Evolutionary conservation across 2,888 invertebrate species (phyloP).

Genomic region (Plagiodera versicolora): DNA sequence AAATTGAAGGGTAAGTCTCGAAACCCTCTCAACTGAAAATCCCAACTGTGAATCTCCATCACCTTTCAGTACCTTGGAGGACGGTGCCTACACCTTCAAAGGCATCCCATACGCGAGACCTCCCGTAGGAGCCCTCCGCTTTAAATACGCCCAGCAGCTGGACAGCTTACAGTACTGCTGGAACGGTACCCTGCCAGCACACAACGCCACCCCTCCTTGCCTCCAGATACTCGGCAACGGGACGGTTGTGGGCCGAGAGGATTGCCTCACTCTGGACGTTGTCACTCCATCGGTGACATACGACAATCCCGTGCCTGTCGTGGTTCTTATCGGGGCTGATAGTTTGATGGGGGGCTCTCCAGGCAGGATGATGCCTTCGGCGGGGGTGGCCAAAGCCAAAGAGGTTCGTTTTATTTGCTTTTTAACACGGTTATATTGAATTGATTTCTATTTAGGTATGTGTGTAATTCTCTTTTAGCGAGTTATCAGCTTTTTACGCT

Average conservation of each 20-base stretch:
- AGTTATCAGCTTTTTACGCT: too few relatives aligned
- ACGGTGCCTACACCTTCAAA: conserved; percentile 75
- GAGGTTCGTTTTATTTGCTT: conserved; percentile 52
- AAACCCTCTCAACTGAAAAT: too few relatives aligned
- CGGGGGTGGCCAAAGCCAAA: conserved; percentile 75
- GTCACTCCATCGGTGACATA: conserved; percentile 81
- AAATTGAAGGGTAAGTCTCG: conserved; percentile 70
- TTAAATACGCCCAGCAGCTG: conserved; percentile 69
- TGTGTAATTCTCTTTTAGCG: too few relatives aligned
- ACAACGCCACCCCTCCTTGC: conserved; percentile 69
- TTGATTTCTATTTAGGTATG: too few relatives aligned
- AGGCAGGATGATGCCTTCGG: conserved; percentile 71
- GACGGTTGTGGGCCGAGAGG: conserved; percentile 70
- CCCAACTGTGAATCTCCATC: too few relatives aligned
- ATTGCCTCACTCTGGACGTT: conserved; percentile 82
- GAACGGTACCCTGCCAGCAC: conserved; percentile 72
- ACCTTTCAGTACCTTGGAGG: conserved; percentile 66
- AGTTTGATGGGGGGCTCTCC: conserved; percentile 77
- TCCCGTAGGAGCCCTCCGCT: conserved; percentile 69
- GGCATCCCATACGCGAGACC: conserved; percentile 81
- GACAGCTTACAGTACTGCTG: conserved; percentile 73
- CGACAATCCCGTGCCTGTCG: conserved; percentile 77
- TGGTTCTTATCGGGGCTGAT: conserved; percentile 80
- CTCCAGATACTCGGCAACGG: conserved; percentile 71
- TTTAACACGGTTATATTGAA: too few relatives aligned